Conservation (phyloP, 2,888 invertebrate species). For the Argyra leucocephala region DNA sequence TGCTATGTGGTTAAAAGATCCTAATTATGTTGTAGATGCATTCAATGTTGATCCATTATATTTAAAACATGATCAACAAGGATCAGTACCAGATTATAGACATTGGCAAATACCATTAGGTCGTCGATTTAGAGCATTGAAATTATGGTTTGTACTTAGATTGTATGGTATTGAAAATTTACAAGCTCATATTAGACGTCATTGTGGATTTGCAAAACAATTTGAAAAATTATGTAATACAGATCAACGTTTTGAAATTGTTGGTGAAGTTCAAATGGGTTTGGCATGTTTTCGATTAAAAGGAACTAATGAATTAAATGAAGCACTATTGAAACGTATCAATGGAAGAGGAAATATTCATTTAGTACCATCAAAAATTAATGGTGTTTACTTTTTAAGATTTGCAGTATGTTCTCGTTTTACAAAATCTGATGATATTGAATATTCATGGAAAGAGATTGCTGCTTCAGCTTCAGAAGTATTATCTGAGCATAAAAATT, state of each 20-base stretch:
- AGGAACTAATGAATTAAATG: conserved; percentile 72
- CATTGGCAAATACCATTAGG: conserved; percentile 97
- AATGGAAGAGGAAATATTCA: conserved; percentile 87
- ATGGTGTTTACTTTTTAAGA: conserved; percentile 73
- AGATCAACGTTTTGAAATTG: conserved; percentile 81
- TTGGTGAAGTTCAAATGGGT: conserved; percentile 83
- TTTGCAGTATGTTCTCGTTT: conserved; percentile 83
- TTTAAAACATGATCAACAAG: conserved; percentile 86
- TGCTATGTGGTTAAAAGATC: conserved; percentile 90
- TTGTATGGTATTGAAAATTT: conserved; percentile 81
- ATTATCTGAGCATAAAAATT: conserved; percentile 39
- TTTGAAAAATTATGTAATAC: conserved; percentile 68
- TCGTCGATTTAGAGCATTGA: conserved; percentile 81
- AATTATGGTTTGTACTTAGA: conserved; percentile 90
- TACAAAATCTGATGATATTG: conserved; percentile 71
- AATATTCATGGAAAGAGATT: conserved; percentile 79
- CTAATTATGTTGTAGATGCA: conserved; percentile 82
- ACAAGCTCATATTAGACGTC: conserved; percentile 76
- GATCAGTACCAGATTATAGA: conserved; percentile 83
- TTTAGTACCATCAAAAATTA: conserved; percentile 81
- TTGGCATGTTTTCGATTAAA: conserved; percentile 93
- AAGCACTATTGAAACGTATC: conserved; percentile 68
- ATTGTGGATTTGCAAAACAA: conserved; percentile 74
- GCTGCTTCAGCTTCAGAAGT: conserved; percentile 63
- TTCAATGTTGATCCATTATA: conserved; percentile 97